Base-by-base conservation (phyloP, 2,797 vertebrate species). In the Apogon hyalosoma region DNA sequence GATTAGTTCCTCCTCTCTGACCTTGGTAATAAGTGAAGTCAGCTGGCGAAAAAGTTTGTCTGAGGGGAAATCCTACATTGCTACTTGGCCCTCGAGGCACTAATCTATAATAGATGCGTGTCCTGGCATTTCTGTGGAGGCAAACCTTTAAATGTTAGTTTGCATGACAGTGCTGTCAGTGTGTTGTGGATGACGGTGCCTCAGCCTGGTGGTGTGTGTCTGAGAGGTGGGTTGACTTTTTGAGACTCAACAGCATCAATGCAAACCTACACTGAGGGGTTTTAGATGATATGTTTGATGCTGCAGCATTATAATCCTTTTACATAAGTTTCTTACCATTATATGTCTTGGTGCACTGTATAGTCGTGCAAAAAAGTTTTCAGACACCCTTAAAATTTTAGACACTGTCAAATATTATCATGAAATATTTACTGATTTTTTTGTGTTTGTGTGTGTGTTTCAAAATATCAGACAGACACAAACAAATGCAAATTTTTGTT, bases 71-170 rank as follows among this genome's bases (percentile, higher is more conserved):
- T 36, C 12, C 57, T 58, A 19, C 63, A 43, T 36, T 28, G 56
- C 45, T 33, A 39, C 4, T 10, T 31, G 41, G 47, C 53, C 46
- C 13, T 9, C 19, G 39, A 49, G 43, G 38, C 61, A 38, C n/a
- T 28, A 3, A 67, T 75, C 60, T 38, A 53, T 70, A 70, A 77
- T 72, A 15, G 50, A 77, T 75, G 66, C 38, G 24, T 46, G 18
- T 69, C 18, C 52, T 61, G 72, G 56, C 50, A 41, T 58, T 52
- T 60, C 65, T 70, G 31, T 21, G n/a, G 48, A 47, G 46, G 58
- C 7, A 9, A 31, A 45, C 48, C 48, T 72, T 65, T 74, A 51
- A 72, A 76, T 53, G 56, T 51, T 58, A 58, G 53, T 55, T 1
- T 59, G 55, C 6, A 7, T 62, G 63, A 79, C 69, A 54, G 49